These are phyloP conservation scores for Dipodomys stephensi DNA, from an alignment of 2,113 vertebrate genomes.

Conservation along the genomic window DNA sequence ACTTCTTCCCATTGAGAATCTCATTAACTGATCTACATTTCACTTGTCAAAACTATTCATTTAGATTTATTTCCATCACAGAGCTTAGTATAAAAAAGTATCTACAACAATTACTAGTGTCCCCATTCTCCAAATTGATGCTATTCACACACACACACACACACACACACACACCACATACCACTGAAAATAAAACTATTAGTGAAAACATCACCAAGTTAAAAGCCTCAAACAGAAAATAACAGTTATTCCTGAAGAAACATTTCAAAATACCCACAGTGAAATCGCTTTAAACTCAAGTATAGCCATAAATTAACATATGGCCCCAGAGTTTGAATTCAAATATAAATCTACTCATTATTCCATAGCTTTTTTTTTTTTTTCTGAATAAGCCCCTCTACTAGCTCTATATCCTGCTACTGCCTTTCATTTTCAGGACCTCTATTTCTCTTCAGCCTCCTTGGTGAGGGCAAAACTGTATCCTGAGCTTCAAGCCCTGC, in stretches of 20 bases:
- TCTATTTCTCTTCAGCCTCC: constrained; percentile 49
- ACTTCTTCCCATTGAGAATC: neutral
- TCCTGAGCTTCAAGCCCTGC: constrained; percentile 47
- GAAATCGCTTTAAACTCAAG: constrained; percentile 61
- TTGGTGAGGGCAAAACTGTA: neutral
- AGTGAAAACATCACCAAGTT: neutral
- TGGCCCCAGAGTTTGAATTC: constrained; percentile 50
- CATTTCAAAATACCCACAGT: neutral
- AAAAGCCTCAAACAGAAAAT: constrained; percentile 42
- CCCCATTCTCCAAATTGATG: constrained; percentile 12
- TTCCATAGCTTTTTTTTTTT: neutral
- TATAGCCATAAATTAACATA: neutral
- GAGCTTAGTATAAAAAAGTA: constrained; percentile 81
- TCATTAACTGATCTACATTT: constrained; percentile 44
- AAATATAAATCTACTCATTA: constrained; percentile 44
- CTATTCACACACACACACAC: neutral
- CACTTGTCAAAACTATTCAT: constrained; percentile 76
- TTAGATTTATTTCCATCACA: constrained; percentile 79
- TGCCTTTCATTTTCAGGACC: neutral
- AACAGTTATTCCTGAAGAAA: constrained; percentile 24
- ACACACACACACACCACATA: neutral
- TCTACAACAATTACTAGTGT: constrained; percentile 76
- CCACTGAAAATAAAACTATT: constrained; percentile 24
- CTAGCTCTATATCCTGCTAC: neutral
- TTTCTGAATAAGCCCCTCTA: neutral